Evolutionary conservation across 2,113 vertebrate genomes (phyloP).

Genomic region (Syngnathus floridae): DNA sequence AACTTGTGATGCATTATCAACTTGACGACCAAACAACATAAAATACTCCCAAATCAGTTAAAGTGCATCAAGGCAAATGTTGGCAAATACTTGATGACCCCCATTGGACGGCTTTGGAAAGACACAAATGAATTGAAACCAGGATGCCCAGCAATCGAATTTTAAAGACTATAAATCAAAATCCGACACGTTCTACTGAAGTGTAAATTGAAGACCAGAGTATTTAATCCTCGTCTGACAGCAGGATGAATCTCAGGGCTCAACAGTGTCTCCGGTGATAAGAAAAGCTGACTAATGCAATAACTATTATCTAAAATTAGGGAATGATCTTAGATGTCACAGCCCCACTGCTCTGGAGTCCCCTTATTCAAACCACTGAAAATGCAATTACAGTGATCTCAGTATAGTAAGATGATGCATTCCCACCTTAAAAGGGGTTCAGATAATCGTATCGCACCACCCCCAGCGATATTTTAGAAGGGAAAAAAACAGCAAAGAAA

Average conservation of each 20-base stretch:
- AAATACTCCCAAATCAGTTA: too few species aligned
- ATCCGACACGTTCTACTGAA: not conserved
- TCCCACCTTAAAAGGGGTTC: not conserved
- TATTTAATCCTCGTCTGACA: slow-evolving; percentile 26
- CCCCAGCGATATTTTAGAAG: not conserved
- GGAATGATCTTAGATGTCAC: slow-evolving; percentile 16
- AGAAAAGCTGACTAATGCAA: slow-evolving; percentile 11
- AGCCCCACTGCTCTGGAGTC: not conserved
- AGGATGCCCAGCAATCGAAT: not conserved
- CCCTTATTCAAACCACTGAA: not conserved
- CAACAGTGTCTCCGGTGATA: slow-evolving; percentile 13
- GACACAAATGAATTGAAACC: not conserved
- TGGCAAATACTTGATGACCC: not conserved
- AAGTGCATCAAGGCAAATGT: too few species aligned
- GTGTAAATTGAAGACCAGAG: not conserved
- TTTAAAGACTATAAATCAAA: not conserved
- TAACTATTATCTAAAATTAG: slow-evolving; percentile 23
- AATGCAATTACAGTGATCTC: slow-evolving; percentile 14
- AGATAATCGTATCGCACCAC: not conserved
- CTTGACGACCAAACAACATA: not conserved
- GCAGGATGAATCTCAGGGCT: slow-evolving; percentile 7
- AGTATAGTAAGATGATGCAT: not conserved
- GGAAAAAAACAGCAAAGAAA: not conserved
- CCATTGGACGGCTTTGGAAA: not conserved
- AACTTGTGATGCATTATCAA: not conserved